Base-by-base conservation (phyloP, 2,888 invertebrate genomes). In the Prosopocoilus inquinatus region DNA sequence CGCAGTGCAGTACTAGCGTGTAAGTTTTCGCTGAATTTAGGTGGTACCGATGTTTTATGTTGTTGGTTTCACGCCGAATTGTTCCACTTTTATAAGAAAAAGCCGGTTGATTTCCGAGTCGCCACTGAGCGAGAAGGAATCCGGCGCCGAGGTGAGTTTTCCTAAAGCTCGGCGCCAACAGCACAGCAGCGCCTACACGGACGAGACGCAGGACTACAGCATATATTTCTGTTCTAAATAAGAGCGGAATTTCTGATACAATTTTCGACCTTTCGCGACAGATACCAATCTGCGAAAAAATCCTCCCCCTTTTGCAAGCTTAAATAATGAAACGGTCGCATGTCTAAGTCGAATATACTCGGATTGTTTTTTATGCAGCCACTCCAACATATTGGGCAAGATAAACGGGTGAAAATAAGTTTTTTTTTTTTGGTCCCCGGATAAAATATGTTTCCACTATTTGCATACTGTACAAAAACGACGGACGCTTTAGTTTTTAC, bases 161-260 rank as follows among this genome's bases (percentile, higher is more conserved):
- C 54, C 55, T 51, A 28, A 56, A 53, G 58, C 55, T 57, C 61
- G 65, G 64, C 65, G 64, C 61, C 63, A 53, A 58, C 58, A 58
- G 56, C 58, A 5, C 20, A 44, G 53, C 55, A 64, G 62, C 64
- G 64, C 66, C 63, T 63, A 61, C 55, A 50, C 60, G 60, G 63
- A 28, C 38, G 36, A 12, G 28, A 66, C 64, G 62, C 65, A 16
- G 65, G 65, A 63, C 65, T 61, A 62, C 64, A 61, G 60, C 63
- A 59, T 64, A 66, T 62, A 67, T 66, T 64, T 69, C 64, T 66
- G 64, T 67, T 64, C 67, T 57, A 62, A 66, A 63, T 66, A 63
- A 59, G 59, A 62, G 59, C 61, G 57, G 63, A 64, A 63, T 62
- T 62, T 60, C 62, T 64, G 63, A 63, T 65, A 66, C 20, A 28